Conservation (phyloP, 2,797 vertebrate species). For the Dipus sagitta region DNA sequence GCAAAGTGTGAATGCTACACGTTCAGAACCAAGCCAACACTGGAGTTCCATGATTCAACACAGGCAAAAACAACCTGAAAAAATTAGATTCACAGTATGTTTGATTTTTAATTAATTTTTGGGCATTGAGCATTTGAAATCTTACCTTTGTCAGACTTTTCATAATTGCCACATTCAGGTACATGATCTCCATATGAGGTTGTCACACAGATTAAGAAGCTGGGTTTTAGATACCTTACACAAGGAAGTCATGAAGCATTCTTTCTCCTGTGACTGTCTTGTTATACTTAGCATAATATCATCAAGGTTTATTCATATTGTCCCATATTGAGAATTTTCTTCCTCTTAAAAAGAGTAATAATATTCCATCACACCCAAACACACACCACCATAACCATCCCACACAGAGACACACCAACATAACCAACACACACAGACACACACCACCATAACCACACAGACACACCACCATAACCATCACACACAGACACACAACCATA, state of each 20-base stretch:
- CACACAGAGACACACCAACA: too few relatives aligned
- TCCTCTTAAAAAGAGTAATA: not conserved
- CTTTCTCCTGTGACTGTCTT: not conserved
- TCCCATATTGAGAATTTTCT: not conserved
- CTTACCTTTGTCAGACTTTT: not conserved
- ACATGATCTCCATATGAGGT: not conserved
- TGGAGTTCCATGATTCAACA: not conserved
- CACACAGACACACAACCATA: too few relatives aligned
- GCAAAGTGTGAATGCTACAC: not conserved
- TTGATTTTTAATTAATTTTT: not conserved
- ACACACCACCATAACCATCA: not conserved
- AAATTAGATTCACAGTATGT: not conserved
- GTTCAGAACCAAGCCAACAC: not conserved
- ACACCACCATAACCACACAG: too few relatives aligned
- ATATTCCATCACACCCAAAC: not conserved
- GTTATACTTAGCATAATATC: not conserved
- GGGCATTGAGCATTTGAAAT: not conserved
- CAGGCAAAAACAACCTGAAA: not conserved
- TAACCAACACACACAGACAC: too few relatives aligned
- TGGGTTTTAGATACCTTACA: not conserved
- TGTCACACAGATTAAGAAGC: not conserved
- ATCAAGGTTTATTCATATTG: not conserved
- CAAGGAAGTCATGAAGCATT: not conserved
- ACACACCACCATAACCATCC: not conserved
- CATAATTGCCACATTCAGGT: not conserved